A percentile compares a stretch with the other conserved stretches of the same genome.
Conservation (phyloP, 2,888 invertebrate species). For the Drosophila hamatofila region DNA sequence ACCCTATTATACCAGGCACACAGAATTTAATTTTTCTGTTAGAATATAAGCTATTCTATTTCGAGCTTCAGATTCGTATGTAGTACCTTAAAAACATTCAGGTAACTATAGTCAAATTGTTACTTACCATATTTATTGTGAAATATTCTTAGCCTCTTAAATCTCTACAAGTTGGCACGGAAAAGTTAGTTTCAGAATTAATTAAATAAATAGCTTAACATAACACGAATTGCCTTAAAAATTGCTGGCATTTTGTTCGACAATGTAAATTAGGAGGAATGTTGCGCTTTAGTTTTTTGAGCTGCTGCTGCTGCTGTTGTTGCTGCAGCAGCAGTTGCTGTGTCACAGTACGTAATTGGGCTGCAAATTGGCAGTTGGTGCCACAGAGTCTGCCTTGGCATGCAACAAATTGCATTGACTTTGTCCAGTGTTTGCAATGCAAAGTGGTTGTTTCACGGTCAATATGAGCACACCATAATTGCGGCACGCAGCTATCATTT, state of each 20-base stretch:
- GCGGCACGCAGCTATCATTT: conserved; percentile 78
- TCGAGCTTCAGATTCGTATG: no score
- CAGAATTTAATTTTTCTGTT: no score
- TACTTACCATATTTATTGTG: neutral
- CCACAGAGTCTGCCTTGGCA: conserved; percentile 60
- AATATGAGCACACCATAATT: conserved; percentile 65
- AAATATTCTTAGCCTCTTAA: neutral
- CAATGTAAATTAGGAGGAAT: neutral
- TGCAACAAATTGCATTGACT: conserved; percentile 68
- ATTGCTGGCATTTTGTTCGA: neutral
- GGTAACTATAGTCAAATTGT: no score
- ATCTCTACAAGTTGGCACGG: neutral
- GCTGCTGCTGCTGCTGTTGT: neutral
- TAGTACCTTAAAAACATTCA: no score
- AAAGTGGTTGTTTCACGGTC: conserved; percentile 55
- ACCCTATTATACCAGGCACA: no score
- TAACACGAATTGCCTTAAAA: neutral
- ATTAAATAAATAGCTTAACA: neutral
- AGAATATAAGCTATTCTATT: no score
- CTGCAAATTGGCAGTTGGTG: conserved; percentile 33
- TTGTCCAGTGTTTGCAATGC: conserved; percentile 4
- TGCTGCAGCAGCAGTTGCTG: neutral
- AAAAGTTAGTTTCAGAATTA: neutral
- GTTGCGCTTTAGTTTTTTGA: neutral
- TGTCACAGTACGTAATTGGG: neutral